Conservation (phyloP, 2,888 invertebrate genomes). For the Teleiodes luculella region DNA sequence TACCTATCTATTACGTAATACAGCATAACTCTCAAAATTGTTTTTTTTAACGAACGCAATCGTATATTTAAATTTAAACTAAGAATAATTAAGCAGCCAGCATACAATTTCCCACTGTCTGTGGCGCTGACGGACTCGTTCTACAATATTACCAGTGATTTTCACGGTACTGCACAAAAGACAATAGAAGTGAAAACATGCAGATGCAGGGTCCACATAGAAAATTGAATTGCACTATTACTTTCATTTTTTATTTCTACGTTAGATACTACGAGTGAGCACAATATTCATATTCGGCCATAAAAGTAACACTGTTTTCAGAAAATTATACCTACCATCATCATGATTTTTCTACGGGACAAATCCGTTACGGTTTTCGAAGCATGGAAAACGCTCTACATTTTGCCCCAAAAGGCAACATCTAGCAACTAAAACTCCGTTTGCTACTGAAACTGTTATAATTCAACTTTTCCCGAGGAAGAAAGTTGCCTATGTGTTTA, state of each 20-base stretch:
- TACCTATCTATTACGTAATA: neutral
- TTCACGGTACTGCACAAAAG: constrained; percentile 61
- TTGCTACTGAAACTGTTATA: too few species aligned
- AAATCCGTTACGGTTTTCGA: too few species aligned
- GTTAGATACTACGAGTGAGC: neutral
- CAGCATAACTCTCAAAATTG: neutral
- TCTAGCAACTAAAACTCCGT: too few species aligned
- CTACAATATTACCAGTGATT: constrained; percentile 25
- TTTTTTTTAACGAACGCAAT: neutral
- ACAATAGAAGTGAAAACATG: constrained; percentile 75
- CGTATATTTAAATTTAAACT: neutral
- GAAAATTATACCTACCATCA: too few species aligned
- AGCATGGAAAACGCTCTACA: too few species aligned
- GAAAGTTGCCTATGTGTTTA: too few species aligned
- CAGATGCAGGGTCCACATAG: constrained; percentile 46
- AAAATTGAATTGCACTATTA: constrained; percentile 45
- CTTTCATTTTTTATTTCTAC: constrained; percentile 52
- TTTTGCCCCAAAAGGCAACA: too few species aligned
- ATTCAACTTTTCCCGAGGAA: too few species aligned
- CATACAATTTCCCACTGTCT: neutral
- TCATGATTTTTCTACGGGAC: too few species aligned
- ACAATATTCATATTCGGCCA: too few species aligned
- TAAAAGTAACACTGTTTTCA: too few species aligned
- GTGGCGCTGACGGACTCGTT: neutral
- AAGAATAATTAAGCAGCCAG: neutral